Conservation (phyloP, 2,888 invertebrate species). For the Acanthopleura granulata region DNA sequence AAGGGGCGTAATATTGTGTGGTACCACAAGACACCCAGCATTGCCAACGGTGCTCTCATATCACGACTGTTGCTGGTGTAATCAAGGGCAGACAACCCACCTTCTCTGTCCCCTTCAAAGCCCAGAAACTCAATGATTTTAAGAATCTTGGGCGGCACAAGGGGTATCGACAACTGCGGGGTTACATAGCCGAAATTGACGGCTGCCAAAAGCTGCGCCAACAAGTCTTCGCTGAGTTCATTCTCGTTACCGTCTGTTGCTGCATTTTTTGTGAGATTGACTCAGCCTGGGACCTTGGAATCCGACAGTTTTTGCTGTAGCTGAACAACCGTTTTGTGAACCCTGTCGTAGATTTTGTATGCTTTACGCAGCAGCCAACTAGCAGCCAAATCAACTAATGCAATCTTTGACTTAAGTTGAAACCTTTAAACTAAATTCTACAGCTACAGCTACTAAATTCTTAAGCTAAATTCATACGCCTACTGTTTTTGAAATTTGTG, state of each 20-base stretch:
- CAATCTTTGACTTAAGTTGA: too few relatives aligned
- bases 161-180: constrained; percentile 78
- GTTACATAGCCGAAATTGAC: constrained; percentile 81
- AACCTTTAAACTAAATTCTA: too few relatives aligned
- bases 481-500: too few relatives aligned
- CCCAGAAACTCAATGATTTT: constrained; percentile 78
- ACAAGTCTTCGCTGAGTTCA: constrained; percentile 64
- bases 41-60: constrained; percentile 79
- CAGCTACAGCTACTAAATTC: too few relatives aligned
- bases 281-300: constrained; percentile 36
- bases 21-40: constrained; percentile 78
- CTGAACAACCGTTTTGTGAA: constrained; percentile 75
- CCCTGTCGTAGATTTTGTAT: constrained; percentile 79
- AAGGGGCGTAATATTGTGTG: constrained; percentile 80
- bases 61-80: constrained; percentile 76
- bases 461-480: too few relatives aligned
- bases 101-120: constrained; percentile 76
- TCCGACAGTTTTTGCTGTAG: constrained; percentile 70
- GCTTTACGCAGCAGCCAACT: constrained; percentile 79
- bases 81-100: constrained; percentile 74
- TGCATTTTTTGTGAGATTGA: constrained; percentile 27
- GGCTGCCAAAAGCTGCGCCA: constrained; percentile 77
- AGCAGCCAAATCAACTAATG: too few relatives aligned
- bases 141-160: constrained; percentile 75
- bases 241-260: constrained; percentile 40